Conservation (phyloP, 2,113 vertebrate species). For the Panthera uncia region DNA sequence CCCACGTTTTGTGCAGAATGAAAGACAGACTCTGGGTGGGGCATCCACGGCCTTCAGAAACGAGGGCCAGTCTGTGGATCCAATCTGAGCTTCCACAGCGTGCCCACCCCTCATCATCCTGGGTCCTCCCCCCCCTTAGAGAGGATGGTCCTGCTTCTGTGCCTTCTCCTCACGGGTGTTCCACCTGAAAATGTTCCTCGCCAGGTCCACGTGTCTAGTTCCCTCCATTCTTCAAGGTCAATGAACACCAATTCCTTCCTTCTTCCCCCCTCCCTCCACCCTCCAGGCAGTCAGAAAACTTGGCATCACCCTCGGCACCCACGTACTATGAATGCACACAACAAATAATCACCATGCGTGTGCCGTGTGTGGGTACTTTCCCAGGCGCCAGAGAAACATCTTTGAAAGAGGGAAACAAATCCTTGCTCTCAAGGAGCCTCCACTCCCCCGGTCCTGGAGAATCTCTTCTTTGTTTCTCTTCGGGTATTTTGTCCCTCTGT, state of each 20-base stretch:
- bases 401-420: not conserved
- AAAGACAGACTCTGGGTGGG: not conserved
- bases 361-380: fast-evolving
- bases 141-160: fast-evolving
- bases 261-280: no score
- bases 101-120: fast-evolving
- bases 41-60: not conserved
- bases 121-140: not conserved
- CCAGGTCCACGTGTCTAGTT: fast-evolving
- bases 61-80: not conserved
- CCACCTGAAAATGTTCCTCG: not conserved
- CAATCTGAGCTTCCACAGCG: not conserved
- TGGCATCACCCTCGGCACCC: not conserved
- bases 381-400: not conserved
- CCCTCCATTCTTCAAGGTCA: not conserved
- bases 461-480: no score
- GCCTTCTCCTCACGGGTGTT: not conserved
- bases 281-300: not conserved
- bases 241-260: not conserved
- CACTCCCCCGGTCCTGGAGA: not conserved
- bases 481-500: not conserved
- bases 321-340: fast-evolving
- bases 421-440: not conserved
- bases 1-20: not conserved
- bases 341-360: fast-evolving